phyloP scores from a whole-genome alignment of 2,113 vertebrate species.

The Nestor notabilis region DNA sequence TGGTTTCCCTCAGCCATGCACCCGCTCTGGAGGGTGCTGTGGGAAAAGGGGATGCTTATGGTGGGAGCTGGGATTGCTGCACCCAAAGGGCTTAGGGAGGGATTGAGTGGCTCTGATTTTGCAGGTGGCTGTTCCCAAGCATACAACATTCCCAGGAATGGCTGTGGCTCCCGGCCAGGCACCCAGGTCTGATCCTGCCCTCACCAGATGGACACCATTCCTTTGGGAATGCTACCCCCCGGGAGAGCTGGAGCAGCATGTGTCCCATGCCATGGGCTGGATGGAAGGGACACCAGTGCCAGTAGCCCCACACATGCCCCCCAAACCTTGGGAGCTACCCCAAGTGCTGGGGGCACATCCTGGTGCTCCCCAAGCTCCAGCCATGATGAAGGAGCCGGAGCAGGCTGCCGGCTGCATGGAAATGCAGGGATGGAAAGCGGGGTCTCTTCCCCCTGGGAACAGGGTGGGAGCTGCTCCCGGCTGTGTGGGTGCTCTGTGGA shows the following conservation, averaged over 20 bases:
- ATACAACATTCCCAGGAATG: not conserved
- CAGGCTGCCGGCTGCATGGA: not conserved
- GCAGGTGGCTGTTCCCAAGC: not conserved
- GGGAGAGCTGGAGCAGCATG: not conserved
- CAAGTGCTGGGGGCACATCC: not conserved
- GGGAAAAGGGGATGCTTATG: fast-evolving
- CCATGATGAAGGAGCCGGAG: fast-evolving
- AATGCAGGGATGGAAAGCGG: not conserved
- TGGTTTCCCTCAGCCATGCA: not conserved
- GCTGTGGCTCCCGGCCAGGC: not conserved
- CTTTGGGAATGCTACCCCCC: not conserved
- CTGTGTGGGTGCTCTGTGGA: not conserved
- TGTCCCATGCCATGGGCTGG: fast-evolving
- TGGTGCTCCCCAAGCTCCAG: not conserved
- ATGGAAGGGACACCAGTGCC: not conserved
- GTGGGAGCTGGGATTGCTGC: not conserved
- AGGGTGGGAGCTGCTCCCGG: not conserved
- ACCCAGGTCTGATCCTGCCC: not conserved
- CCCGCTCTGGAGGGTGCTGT: fast-evolving
- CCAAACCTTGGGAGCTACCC: not conserved
- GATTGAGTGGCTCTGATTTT: not conserved
- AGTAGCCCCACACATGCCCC: fast-evolving
- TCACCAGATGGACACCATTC: not conserved
- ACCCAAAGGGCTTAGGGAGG: fast-evolving
- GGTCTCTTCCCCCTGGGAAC: fast-evolving